Evolutionary conservation across 2,888 invertebrate genomes (phyloP).

Genomic region (Crocallis elinguaria): DNA sequence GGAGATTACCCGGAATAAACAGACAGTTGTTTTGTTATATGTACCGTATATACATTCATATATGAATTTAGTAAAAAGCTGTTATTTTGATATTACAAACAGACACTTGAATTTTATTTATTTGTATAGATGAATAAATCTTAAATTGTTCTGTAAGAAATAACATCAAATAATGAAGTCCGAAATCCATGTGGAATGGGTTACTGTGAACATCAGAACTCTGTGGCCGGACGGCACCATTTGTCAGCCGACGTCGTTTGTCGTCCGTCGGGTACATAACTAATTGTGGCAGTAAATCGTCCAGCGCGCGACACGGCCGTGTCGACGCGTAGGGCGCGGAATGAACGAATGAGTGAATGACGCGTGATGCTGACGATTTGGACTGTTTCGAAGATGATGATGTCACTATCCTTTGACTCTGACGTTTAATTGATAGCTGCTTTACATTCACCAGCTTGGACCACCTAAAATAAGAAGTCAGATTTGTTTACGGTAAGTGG

Average conservation of each 20-base stretch:
- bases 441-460: background rate
- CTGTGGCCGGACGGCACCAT: constrained; percentile 56
- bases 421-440: constrained; percentile 8
- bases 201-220: constrained; percentile 17
- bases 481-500: background rate
- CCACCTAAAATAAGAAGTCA: background rate
- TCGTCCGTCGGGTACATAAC: constrained; percentile 73
- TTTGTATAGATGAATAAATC: too few species aligned
- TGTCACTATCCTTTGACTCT: constrained; percentile 26
- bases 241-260: constrained; percentile 73
- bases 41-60: too few species aligned
- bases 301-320: constrained; percentile 56
- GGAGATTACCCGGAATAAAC: too few species aligned
- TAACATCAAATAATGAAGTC: background rate
- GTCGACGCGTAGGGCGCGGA: constrained; percentile 43
- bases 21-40: too few species aligned
- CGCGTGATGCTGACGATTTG: constrained; percentile 34
- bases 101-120: too few species aligned
- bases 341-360: constrained; percentile 44
- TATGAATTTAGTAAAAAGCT: too few species aligned
- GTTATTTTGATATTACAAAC: too few species aligned
- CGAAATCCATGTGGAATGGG: background rate
- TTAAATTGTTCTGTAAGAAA: background rate
- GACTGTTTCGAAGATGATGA: constrained; percentile 30
- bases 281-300: constrained; percentile 79